These are phyloP conservation scores for Ceraclea dissimilis DNA, from an alignment of 2,888 invertebrate genomes.

Conservation along the genomic window DNA sequence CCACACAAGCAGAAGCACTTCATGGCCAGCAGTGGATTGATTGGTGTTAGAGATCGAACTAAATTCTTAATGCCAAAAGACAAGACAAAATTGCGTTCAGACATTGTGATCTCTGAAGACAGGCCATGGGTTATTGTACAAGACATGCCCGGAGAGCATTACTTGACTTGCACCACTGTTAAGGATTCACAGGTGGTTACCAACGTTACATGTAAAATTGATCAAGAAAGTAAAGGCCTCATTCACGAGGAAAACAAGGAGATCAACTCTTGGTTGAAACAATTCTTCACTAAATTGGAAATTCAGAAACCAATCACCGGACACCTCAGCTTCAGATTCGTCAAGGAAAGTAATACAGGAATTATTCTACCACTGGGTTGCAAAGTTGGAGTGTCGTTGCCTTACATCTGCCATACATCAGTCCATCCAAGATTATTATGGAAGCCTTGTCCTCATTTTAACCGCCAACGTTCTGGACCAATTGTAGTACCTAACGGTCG, in stretches of 20 bases:
- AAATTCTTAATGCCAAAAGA: slow-evolving; percentile 63
- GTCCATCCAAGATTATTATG: slow-evolving; percentile 58
- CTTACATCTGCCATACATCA: slow-evolving; percentile 71
- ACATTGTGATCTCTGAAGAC: slow-evolving; percentile 63
- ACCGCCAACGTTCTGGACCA: slow-evolving; percentile 47
- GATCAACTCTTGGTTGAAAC: slow-evolving; percentile 63
- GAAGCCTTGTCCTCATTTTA: slow-evolving; percentile 56
- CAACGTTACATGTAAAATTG: slow-evolving; percentile 71
- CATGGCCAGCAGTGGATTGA: slow-evolving; percentile 67
- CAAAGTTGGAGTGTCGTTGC: slow-evolving; percentile 70
- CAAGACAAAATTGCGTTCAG: slow-evolving; percentile 56
- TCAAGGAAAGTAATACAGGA: slow-evolving; percentile 52
- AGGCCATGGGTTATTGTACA: slow-evolving; percentile 74
- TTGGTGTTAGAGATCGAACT: slow-evolving; percentile 64
- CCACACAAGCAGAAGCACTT: slow-evolving; percentile 56
- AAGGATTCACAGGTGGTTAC: slow-evolving; percentile 71
- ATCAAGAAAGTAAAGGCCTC: slow-evolving; percentile 57
- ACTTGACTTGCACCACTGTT: slow-evolving; percentile 74
- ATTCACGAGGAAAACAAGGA: slow-evolving; percentile 61
- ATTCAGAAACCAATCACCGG: slow-evolving; percentile 64
- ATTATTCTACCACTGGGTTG: slow-evolving; percentile 59
- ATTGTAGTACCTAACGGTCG: slow-evolving; percentile 41
- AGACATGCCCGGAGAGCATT: slow-evolving; percentile 68
- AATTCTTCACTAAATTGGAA: slow-evolving; percentile 59
- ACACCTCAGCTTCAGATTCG: slow-evolving; percentile 71